phyloP scores from a whole-genome alignment of 1,140 invertebrate genomes.

The Notospermus geniculatus region DNA sequence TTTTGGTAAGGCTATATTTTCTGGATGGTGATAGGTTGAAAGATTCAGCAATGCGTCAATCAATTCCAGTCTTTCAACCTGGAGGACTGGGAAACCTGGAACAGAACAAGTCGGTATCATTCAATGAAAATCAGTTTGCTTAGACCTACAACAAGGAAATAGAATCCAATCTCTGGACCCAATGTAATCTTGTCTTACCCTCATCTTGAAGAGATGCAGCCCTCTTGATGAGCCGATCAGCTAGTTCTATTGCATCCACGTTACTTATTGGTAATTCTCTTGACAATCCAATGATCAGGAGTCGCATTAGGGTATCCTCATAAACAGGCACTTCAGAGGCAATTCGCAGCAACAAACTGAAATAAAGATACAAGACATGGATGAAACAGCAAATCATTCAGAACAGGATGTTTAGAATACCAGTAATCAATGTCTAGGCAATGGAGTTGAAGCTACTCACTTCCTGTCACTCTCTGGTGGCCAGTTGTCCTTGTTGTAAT shows the following conservation, averaged over 20 bases:
- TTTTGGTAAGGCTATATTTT: conserved; percentile 82
- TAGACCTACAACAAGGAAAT: no score
- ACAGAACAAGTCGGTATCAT: conserved; percentile 13
- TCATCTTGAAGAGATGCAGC: conserved; percentile 73
- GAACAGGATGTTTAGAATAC: neutral
- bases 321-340: conserved; percentile 82
- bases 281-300: conserved; percentile 79
- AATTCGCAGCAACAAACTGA: conserved; percentile 70
- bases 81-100: conserved; percentile 57
- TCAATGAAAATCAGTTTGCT: no score
- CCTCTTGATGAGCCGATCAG: conserved; percentile 79
- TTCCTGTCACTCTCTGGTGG: conserved; percentile 70
- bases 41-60: conserved; percentile 87
- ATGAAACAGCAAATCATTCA: conserved; percentile 1
- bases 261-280: conserved; percentile 80
- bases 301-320: conserved; percentile 76
- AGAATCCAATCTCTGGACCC: no score
- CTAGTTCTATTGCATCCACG: conserved; percentile 79
- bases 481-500: conserved; percentile 92
- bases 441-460: conserved; percentile 26
- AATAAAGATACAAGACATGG: conserved; percentile 10
- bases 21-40: conserved; percentile 87
- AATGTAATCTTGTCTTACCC: conserved; percentile 25
- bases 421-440: neutral
- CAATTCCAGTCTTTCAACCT: conserved; percentile 79